A percentile compares a stretch with the other conserved stretches of the same genome.
phyloP scores from a whole-genome alignment of 2,113 vertebrate genomes.

The Leucosticte australis region DNA sequence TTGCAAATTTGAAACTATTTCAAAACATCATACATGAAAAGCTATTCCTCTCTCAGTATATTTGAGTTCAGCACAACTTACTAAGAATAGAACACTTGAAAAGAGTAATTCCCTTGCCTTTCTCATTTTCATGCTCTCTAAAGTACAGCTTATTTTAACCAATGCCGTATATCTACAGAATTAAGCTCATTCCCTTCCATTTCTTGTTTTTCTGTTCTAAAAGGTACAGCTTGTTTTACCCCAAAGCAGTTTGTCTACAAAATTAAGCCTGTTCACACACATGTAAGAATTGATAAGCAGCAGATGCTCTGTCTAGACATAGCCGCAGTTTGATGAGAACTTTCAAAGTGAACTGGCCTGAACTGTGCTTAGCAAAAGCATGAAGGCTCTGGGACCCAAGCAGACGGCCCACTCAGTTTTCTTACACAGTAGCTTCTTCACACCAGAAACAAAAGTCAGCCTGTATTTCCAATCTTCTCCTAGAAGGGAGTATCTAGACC shows the following conservation, averaged over 20 bases:
- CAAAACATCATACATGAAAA: background rate
- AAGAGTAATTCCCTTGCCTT: background rate
- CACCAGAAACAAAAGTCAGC: background rate
- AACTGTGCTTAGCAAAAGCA: background rate
- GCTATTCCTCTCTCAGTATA: background rate
- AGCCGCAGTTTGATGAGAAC: fast-evolving
- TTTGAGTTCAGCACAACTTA: background rate
- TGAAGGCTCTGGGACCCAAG: background rate
- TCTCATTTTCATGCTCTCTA: background rate
- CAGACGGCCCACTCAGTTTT: fast-evolving
- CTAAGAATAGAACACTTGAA: background rate
- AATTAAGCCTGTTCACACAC: background rate
- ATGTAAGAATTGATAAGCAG: fast-evolving
- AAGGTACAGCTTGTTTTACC: background rate
- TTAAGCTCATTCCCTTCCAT: background rate
- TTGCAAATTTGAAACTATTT: background rate
- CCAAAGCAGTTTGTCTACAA: background rate
- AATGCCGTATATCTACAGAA: background rate
- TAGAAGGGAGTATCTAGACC: background rate
- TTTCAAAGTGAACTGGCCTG: background rate
- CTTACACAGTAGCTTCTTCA: background rate
- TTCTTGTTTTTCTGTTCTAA: background rate
- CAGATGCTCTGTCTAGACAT: fast-evolving
- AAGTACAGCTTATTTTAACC: background rate
- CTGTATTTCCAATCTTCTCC: background rate